These are phyloP conservation scores for Pseudomyrmex dendroicus DNA, from an alignment of 1,140 invertebrate species.

Conservation along the genomic window DNA sequence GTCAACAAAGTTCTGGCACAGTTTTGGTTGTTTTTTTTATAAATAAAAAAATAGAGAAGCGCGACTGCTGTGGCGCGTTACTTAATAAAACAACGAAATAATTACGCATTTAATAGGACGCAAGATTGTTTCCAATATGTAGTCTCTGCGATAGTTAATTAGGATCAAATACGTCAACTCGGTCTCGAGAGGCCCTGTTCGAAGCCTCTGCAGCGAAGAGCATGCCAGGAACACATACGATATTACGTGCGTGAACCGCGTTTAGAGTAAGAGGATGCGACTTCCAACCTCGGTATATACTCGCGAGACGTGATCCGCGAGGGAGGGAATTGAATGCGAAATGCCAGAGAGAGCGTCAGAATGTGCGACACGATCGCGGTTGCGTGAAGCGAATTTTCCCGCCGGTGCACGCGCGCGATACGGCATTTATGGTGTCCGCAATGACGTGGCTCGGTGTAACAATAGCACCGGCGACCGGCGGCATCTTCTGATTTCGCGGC, in stretches of 20 bases:
- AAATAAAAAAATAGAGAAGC: no score
- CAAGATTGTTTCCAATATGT: no score
- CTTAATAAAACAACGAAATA: no score
- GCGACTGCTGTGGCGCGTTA: no score
- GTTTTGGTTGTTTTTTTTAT: no score
- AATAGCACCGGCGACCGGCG: slow-evolving; percentile 33
- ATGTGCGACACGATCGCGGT: slow-evolving; percentile 37
- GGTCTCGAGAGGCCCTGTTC: slow-evolving; percentile 8
- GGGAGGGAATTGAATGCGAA: slow-evolving; percentile 63
- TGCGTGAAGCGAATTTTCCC: slow-evolving; percentile 64
- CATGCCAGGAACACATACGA: slow-evolving; percentile 3
- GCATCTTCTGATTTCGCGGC: slow-evolving; percentile 36
- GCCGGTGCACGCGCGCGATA: slow-evolving; percentile 27
- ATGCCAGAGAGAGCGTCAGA: slow-evolving; percentile 34
- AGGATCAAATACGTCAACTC: background rate
- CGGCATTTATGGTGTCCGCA: slow-evolving; percentile 45
- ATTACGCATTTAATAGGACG: no score
- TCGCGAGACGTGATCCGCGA: slow-evolving; percentile 23
- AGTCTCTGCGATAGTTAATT: background rate
- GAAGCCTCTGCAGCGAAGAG: background rate
- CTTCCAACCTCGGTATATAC: slow-evolving; percentile 1
- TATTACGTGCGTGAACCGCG: slow-evolving; percentile 6
- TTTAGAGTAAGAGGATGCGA: slow-evolving; percentile 15
- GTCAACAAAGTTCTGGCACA: background rate
- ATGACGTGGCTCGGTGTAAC: slow-evolving; percentile 45